Evolutionary conservation across 2,888 invertebrate genomes (phyloP), one percentile per base, ranked within the genome.

Genomic region (Altica lythri): DNA sequence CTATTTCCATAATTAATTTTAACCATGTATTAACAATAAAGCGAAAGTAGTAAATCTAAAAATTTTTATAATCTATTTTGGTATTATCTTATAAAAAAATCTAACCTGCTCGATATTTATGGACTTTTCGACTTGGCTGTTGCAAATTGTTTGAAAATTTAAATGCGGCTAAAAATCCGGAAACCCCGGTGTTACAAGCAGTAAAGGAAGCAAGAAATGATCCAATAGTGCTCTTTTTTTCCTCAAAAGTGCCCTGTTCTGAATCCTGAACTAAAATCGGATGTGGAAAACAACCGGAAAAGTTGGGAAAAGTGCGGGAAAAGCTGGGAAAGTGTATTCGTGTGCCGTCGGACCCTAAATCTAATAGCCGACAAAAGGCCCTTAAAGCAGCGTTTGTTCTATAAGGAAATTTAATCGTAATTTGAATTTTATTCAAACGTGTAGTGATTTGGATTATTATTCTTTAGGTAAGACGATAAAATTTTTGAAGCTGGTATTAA

Each of bases 391-490:
- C 18, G 51, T 56, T 51, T 55, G 55, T 35, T 48, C n/a, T n/a
- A n/a, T n/a, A n/a, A n/a, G 54, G 48, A 63, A 62, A 53, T 55
- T 55, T 57, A 65, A 65, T 66, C 67, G 61, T 61, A 66, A 65
- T 63, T 68, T 62, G 59, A 65, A 66, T 62, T n/a, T n/a, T n/a
- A n/a, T n/a, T n/a, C n/a, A n/a, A n/a, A n/a, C n/a, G n/a, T n/a
- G n/a, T n/a, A n/a, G n/a, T n/a, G n/a, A n/a, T n/a, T n/a, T n/a
- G n/a, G n/a, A n/a, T n/a, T n/a, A n/a, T n/a, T n/a, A n/a, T n/a
- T n/a, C n/a, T n/a, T n/a, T n/a, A n/a, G n/a, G n/a, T n/a, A n/a
- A n/a, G n/a, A n/a, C n/a, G n/a, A n/a, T n/a, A n/a, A n/a, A n/a
- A n/a, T n/a, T n/a, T n/a, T n/a, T n/a, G n/a, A n/a, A n/a, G n/a